These are phyloP conservation scores for Trinorchestia longiramus DNA, from an alignment of 1,140 invertebrate genomes.

Conservation along the genomic window DNA sequence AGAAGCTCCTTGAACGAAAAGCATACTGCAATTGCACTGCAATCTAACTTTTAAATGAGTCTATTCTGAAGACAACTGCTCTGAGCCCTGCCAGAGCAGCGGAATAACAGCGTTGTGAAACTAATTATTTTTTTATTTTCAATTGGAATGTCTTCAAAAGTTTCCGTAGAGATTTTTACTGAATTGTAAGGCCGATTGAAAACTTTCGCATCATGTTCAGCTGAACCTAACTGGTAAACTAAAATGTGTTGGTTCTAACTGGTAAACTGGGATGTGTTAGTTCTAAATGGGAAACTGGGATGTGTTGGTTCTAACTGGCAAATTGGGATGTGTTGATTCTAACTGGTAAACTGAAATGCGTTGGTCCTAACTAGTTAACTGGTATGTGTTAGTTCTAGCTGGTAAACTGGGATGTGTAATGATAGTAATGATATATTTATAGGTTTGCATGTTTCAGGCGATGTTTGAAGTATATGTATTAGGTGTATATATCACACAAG, in stretches of 20 bases:
- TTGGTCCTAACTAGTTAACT: neutral
- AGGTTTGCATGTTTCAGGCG: no score
- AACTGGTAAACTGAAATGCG: neutral
- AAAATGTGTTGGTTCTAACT: neutral
- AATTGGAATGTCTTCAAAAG: neutral
- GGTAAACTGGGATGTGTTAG: neutral
- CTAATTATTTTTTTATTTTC: neutral
- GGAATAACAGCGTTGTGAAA: neutral
- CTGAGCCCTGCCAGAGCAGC: neutral
- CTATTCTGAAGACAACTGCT: neutral
- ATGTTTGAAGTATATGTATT: no score
- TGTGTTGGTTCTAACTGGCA: neutral
- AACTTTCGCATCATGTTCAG: neutral
- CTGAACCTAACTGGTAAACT: neutral
- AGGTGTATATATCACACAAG: no score
- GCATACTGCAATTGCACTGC: neutral
- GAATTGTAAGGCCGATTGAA: neutral
- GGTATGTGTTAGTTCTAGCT: no score
- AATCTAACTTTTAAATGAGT: conserved; percentile 10
- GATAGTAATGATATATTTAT: no score
- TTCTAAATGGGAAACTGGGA: neutral
- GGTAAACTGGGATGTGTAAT: no score
- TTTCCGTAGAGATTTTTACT: neutral
- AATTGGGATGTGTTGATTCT: neutral
- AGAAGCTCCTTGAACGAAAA: neutral